Evolutionary conservation across 2,888 invertebrate species (phyloP), one percentile per base, ranked within the genome.

Genomic region (Zhuqinia jingwanae): DNA sequence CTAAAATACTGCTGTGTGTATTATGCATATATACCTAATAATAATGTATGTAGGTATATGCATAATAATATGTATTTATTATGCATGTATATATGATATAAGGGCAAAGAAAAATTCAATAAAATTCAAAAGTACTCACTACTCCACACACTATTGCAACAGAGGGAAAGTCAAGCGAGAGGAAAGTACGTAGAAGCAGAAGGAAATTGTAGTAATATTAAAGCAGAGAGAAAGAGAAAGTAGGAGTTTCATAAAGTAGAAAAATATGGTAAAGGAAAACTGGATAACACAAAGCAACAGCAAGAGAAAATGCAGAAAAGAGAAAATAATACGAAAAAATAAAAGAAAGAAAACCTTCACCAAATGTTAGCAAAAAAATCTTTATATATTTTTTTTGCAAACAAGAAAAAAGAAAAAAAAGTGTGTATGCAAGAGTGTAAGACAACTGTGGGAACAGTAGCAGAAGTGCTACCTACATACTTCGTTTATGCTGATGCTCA

Each of bases 1-100:
- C 76, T 83, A 83, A 83, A 83, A 83, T 83, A 83, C 42, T 36
- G n/a, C 11, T n/a, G n/a, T n/a, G n/a, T n/a, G n/a, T n/a, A n/a
- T n/a, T n/a, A n/a, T n/a, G n/a, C n/a, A n/a, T n/a, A n/a, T n/a
- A n/a, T n/a, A n/a, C n/a, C n/a, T n/a, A n/a, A n/a, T n/a, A n/a
- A n/a, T n/a, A n/a, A n/a, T n/a, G n/a, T n/a, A n/a, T n/a, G n/a
- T n/a, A n/a, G n/a, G n/a, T n/a, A n/a, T n/a, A n/a, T n/a, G n/a
- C n/a, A n/a, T n/a, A n/a, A n/a, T n/a, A n/a, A n/a, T n/a, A n/a
- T n/a, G n/a, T n/a, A n/a, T n/a, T n/a, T n/a, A n/a, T n/a, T 30
- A 1, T 47, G 25, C 27, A 50, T 50, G 36, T n/a, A 30, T n/a
- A 73, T 47, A 36, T 25, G n/a, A 15, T 50, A 53, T 36, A 42